phyloP scores from a whole-genome alignment of 2,888 invertebrate species.

The Octonoba sinensis region DNA sequence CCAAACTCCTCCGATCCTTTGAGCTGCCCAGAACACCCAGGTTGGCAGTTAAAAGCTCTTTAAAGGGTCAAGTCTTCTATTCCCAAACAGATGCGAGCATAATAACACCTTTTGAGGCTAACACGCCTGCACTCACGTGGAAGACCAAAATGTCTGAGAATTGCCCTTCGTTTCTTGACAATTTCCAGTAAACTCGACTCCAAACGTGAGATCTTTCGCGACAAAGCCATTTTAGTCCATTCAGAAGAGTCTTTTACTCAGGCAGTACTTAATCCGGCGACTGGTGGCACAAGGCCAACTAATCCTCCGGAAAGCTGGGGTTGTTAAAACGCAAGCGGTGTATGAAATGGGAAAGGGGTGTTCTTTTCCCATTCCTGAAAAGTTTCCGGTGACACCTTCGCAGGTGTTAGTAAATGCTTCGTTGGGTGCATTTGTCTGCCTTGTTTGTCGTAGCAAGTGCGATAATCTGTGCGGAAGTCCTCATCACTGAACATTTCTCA shows the following conservation, averaged over 20 bases:
- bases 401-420: no score
- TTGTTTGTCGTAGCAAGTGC: no score
- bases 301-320: conserved; percentile 30
- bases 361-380: conserved; percentile 4
- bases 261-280: conserved; percentile 31
- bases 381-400: conserved; percentile 29
- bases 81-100: background rate
- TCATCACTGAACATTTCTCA: no score
- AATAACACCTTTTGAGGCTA: conserved; percentile 8
- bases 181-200: conserved; percentile 4
- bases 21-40: conserved; percentile 21
- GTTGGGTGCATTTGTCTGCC: no score
- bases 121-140: conserved; percentile 15
- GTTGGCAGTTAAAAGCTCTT: conserved; percentile 7
- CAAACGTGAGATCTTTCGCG: background rate
- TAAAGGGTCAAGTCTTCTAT: conserved; percentile 7
- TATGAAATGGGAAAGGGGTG: conserved; percentile 30
- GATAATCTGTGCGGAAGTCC: no score
- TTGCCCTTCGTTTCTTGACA: conserved; percentile 23
- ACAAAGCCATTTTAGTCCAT: conserved; percentile 37
- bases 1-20: no score
- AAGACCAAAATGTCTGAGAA: conserved; percentile 1
- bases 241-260: conserved; percentile 7
- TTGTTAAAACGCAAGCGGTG: conserved; percentile 40
- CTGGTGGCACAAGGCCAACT: conserved; percentile 22